Percentiles rank a stretch among this genome's conserved stretches.
phyloP scores from a whole-genome alignment of 2,888 invertebrate species.

The Cephus rjabovi region DNA sequence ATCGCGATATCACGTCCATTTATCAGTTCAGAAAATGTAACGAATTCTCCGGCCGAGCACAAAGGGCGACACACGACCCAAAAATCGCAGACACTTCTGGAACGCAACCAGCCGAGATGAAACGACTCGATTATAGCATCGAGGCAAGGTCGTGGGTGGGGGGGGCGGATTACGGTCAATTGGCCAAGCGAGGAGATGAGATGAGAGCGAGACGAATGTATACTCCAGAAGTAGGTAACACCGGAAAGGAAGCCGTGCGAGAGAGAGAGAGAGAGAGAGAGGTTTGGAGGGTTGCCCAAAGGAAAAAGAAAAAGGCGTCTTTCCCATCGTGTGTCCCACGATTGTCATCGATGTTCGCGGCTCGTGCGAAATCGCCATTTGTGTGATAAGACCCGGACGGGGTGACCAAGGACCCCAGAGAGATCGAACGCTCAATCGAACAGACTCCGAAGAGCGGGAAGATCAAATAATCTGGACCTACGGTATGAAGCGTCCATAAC shows the following conservation, averaged over 20 bases:
- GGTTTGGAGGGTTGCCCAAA: neutral
- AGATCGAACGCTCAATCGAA: neutral
- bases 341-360: neutral
- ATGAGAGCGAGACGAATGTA: conserved; percentile 14
- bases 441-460: too few relatives aligned
- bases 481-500: too few relatives aligned
- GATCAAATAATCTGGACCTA: too few relatives aligned
- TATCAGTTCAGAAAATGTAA: conserved; percentile 21
- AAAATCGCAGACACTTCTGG: conserved; percentile 22
- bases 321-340: neutral
- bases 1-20: conserved; percentile 2
- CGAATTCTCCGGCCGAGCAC: conserved; percentile 4
- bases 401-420: neutral
- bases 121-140: conserved; percentile 29
- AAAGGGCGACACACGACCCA: conserved; percentile 10
- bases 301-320: neutral
- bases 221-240: neutral
- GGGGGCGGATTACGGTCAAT: conserved; percentile 29
- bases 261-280: conserved; percentile 11
- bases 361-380: neutral
- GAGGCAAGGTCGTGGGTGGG: conserved; percentile 2
- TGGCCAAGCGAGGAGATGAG: conserved; percentile 12
- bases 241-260: conserved; percentile 7
- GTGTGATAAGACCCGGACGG: neutral
- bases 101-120: conserved; percentile 15